Evolutionary conservation across 2,113 vertebrate species (phyloP).

Genomic region (Sinocyclocheilus anophthalmus): DNA sequence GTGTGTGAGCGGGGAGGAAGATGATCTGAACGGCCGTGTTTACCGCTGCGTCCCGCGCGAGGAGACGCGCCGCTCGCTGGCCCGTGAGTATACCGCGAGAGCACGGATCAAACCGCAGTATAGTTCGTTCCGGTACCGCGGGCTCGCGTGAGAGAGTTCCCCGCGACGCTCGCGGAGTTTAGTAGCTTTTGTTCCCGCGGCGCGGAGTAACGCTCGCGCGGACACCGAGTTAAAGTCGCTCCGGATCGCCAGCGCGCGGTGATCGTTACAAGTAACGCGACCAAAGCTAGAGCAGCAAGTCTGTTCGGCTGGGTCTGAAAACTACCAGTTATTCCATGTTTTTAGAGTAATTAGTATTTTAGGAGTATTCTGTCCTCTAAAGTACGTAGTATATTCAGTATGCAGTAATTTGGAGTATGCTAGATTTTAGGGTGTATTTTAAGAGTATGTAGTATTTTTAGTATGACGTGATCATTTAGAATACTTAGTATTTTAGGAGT

Average conservation of each 20-base stretch:
- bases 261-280: background rate
- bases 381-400: background rate
- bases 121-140: background rate
- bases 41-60: background rate
- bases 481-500: background rate
- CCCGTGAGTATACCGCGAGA: background rate
- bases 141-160: background rate
- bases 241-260: no score
- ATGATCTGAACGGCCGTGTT: conserved; percentile 18
- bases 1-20: background rate
- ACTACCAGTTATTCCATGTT: background rate
- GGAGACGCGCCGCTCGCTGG: background rate
- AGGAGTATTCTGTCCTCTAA: background rate
- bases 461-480: background rate
- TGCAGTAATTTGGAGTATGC: no score
- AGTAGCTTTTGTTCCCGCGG: conserved; percentile 24
- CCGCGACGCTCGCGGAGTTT: background rate
- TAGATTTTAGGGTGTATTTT: background rate
- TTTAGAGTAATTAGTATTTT: background rate
- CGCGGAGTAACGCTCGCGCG: background rate
- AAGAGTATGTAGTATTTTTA: background rate
- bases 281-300: background rate
- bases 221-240: conserved; percentile 19
- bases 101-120: background rate
- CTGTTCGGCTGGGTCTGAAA: background rate